These are phyloP conservation scores for Meiosimyza decipiens DNA, from an alignment of 2,888 invertebrate genomes.

Conservation along the genomic window DNA sequence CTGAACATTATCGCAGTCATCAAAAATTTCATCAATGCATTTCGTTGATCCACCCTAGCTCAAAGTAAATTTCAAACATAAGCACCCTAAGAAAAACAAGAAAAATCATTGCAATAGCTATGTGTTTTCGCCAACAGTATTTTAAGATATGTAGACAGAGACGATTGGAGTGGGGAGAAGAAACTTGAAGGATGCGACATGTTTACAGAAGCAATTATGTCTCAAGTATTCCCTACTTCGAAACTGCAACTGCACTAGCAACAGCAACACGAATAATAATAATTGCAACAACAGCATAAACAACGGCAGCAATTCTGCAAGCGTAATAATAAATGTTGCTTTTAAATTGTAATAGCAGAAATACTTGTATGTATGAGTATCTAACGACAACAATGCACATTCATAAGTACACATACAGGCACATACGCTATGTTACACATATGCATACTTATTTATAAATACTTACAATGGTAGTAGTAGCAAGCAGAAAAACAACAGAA, in stretches of 20 bases:
- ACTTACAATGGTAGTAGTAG: too few relatives aligned
- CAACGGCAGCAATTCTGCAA: slow-evolving; percentile 23
- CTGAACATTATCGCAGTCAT: too few relatives aligned
- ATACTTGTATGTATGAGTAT: slow-evolving; percentile 15
- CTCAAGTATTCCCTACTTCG: slow-evolving; percentile 25
- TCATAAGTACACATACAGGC: slow-evolving; percentile 57
- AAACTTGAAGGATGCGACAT: slow-evolving; percentile 21
- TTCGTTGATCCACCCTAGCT: background rate
- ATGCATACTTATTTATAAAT: slow-evolving; percentile 10
- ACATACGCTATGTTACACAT: slow-evolving; percentile 18
- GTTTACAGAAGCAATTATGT: slow-evolving; percentile 35
- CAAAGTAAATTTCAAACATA: background rate
- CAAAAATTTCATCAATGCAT: background rate
- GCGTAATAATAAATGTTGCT: slow-evolving; percentile 29
- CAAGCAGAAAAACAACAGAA: too few relatives aligned
- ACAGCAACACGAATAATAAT: slow-evolving; percentile 52
- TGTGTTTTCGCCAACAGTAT: too few relatives aligned
- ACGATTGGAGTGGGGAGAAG: background rate
- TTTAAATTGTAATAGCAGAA: slow-evolving; percentile 5
- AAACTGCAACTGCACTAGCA: background rate
- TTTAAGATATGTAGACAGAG: background rate
- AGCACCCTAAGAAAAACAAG: background rate
- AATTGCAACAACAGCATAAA: slow-evolving; percentile 50
- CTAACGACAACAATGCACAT: slow-evolving; percentile 45
- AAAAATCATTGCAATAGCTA: background rate